Evolutionary conservation across 2,797 vertebrate genomes (phyloP).

Genomic region (Acanthurus lineatus): DNA sequence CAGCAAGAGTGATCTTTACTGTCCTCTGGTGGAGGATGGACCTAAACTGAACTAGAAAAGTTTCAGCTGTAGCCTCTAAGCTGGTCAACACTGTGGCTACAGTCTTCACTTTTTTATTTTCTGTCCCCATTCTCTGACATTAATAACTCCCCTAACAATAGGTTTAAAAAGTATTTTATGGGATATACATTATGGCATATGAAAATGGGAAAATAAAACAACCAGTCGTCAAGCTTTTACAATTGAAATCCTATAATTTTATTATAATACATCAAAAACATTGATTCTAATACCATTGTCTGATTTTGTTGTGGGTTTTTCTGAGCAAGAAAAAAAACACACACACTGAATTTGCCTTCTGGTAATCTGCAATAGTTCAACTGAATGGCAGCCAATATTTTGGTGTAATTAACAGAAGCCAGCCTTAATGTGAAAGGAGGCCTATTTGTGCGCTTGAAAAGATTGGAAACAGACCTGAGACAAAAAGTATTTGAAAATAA

Average conservation of each 20-base stretch:
- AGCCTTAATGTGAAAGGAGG: slow-evolving; percentile 26
- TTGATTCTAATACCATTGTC: slow-evolving; percentile 34
- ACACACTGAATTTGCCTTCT: slow-evolving; percentile 34
- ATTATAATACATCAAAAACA: slow-evolving; percentile 78
- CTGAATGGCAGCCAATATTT: slow-evolving; percentile 7
- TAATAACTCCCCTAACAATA: background rate
- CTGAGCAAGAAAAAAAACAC: slow-evolving; percentile 27
- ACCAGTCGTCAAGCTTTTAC: slow-evolving; percentile 3
- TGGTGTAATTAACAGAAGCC: slow-evolving; percentile 26
- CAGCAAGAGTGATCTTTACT: background rate
- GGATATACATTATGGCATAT: background rate
- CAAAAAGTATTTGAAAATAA: slow-evolving; percentile 43
- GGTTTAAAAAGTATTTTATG: background rate
- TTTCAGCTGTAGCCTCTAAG: background rate
- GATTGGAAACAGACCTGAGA: slow-evolving; percentile 4
- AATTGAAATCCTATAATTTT: slow-evolving; percentile 68
- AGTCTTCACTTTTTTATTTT: background rate
- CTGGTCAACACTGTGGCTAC: background rate
- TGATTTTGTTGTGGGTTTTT: slow-evolving; percentile 11
- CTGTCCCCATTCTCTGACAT: background rate
- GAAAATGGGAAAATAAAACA: slow-evolving; percentile 10
- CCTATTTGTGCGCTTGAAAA: slow-evolving; percentile 58
- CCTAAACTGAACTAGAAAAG: background rate
- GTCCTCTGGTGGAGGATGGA: background rate
- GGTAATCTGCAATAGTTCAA: slow-evolving; percentile 14